Evolutionary conservation across 2,113 vertebrate species (phyloP), one percentile per base, ranked within the genome.

Genomic region (Tupaia tana): DNA sequence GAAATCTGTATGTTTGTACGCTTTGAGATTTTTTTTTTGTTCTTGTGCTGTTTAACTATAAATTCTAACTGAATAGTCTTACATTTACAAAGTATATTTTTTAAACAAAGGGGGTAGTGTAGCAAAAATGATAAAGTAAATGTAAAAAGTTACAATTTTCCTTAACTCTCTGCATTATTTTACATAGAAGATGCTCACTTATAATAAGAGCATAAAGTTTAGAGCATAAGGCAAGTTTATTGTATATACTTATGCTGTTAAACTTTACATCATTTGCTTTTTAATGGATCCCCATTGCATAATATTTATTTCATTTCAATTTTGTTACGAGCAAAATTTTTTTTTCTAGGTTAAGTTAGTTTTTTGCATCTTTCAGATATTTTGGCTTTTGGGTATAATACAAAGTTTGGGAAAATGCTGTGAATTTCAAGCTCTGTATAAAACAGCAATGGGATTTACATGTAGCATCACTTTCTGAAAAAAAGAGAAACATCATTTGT

Each of bases 221-320:
- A 95, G 75, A 84, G 43, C 8, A 64, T 91, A 77, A 88, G 81
- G 18, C 43, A 91, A 77, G 77, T 79, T 93, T 81, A 67, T 82
- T 98, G 80, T 95, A 93, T 63, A 94, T 97, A 93, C 31, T 31
- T 93, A 69, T 61, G n/a, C 79, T 96, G 86, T 85, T 77, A 74
- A 27, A 64, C 74, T 94, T 95, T 56, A n/a, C 77, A 67, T 83
- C 86, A 74, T 22, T 79, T 97, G 82, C 43, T 95, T 96, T 96
- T 69, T 91, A 74, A 81, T 93, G 78, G 71, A 14, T 58, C 90
- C 20, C 1, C 0, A 2, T 59, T 20, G 3, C 79, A 9, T 73
- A 69, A 74, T 75, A 5, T 20, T 69, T 90, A 67, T 77, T 63
- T 56, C 82, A 95, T 94, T 56, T 86, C 22, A 34, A 54, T 2